Percentiles rank a stretch among this genome's conserved stretches.
phyloP scores from a whole-genome alignment of 2,888 invertebrate species.

The Sylvicola cinctus region DNA sequence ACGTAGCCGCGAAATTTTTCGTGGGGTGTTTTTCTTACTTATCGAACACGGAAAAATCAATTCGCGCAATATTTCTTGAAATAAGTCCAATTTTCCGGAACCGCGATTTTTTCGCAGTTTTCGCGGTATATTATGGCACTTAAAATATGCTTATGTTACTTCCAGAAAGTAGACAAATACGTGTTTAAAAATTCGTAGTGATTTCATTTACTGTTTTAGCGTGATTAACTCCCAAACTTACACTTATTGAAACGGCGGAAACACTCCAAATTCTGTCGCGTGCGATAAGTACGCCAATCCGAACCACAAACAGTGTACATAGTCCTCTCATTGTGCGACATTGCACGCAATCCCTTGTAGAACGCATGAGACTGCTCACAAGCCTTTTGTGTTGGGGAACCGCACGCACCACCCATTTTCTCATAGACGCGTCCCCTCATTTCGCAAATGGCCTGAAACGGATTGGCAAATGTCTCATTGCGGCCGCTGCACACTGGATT shows the following conservation, averaged over 20 bases:
- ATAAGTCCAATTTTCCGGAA: too few relatives aligned
- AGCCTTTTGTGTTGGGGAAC: conserved; percentile 6
- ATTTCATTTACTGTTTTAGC: too few relatives aligned
- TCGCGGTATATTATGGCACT: too few relatives aligned
- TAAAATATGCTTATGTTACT: too few relatives aligned
- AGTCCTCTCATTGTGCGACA: conserved; percentile 4
- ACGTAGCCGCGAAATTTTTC: too few relatives aligned
- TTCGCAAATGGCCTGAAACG: conserved; percentile 14
- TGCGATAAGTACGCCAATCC: conserved; percentile 14
- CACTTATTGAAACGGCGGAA: conserved; percentile 12
- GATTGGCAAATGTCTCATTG: conserved; percentile 14
- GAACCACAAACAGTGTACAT: conserved; percentile 14
- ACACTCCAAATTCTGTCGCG: conserved; percentile 14
- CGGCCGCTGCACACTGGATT: conserved; percentile 14
- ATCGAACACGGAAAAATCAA: too few relatives aligned
- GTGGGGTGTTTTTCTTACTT: too few relatives aligned
- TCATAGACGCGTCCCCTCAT: conserved; percentile 4
- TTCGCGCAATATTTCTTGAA: too few relatives aligned
- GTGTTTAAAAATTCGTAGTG: too few relatives aligned
- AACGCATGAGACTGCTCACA: conserved; percentile 6
- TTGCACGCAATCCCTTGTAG: conserved; percentile 8
- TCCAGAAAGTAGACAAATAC: too few relatives aligned
- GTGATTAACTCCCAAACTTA: too few relatives aligned
- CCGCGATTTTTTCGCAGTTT: too few relatives aligned
- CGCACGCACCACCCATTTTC: conserved; percentile 9